Base-by-base conservation (phyloP, 2,113 vertebrate species). In the Sebastes schlegelii region DNA sequence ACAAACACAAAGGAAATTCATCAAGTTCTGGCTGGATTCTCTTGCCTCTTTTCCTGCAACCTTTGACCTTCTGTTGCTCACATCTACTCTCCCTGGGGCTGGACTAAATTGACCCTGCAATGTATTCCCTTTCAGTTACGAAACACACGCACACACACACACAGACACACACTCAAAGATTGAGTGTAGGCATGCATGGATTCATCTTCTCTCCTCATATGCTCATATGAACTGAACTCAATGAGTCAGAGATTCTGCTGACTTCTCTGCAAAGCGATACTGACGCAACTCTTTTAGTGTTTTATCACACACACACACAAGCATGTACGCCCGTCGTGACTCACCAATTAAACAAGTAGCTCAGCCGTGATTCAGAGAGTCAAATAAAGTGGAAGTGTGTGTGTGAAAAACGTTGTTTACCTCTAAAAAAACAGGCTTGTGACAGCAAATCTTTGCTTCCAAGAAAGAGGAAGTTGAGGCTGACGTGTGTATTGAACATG, bases 181-280 rank as follows among this genome's bases (percentile, higher is more conserved):
- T 43, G 8, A 43, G 12, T 4, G 14, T 11, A 57, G 49, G 12
- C 13, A 62, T 23, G 16, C 26, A 46, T 13, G n/a, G 13, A 80
- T 73, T 51, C 19, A 48, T 71, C 12, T 69, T 12, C 43, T 74
- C n/a, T 69, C 52, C 21, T 80, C 65, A 17, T 9, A 21, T 11
- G 8, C 5, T 67, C 19, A 54, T 46, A 1, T 74, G 9, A 14
- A 21, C 23, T 71, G 74, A 85, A 73, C 73, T 76, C 46, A 34
- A 23, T 91, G 79, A 90, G 76, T 91, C 81, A 83, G 46, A 82
- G 17, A 69, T 45, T 79, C 3, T 16, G 43, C 49, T 68, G 26
- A 65, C 34, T 46, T 66, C 58, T 60, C 49, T 55, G 76, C 13
- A 66, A 69, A 84, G 62, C 1, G 6, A 74, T 62, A 73, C 46